Conservation (phyloP, 2,113 vertebrate species). For the Eulacestoma nigropectus region DNA sequence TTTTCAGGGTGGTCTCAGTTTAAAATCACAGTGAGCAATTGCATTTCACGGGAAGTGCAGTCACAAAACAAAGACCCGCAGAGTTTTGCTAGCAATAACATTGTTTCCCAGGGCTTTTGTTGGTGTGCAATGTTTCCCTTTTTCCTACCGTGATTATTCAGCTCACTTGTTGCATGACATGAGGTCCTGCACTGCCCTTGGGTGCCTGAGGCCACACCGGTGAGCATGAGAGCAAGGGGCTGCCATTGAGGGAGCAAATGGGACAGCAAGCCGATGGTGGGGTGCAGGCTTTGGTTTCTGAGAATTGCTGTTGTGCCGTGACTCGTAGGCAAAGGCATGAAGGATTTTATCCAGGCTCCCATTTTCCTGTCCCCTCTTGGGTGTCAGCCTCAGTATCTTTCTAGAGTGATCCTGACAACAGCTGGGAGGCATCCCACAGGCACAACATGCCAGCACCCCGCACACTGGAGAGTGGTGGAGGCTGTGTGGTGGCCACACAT, state of each 20-base stretch:
- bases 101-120: neutral
- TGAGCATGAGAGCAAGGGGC: neutral
- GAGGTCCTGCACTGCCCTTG: neutral
- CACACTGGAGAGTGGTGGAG: neutral
- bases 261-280: neutral
- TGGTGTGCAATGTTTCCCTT: neutral
- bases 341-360: neutral
- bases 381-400: neutral
- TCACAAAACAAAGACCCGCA: neutral
- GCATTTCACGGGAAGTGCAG: neutral
- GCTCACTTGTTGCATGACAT: neutral
- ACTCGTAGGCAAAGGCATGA: accelerated
- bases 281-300: neutral
- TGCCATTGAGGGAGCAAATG: neutral
- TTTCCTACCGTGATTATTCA: neutral
- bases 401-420: neutral
- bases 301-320: accelerated
- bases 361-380: neutral
- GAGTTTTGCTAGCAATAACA: neutral
- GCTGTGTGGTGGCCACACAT: neutral
- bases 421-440: accelerated
- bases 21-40: conserved; percentile 25
- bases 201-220: neutral
- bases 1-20: neutral
- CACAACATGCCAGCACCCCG: neutral